Conservation (phyloP, 1,140 invertebrate species). For the Calliopsis andreniformis region DNA sequence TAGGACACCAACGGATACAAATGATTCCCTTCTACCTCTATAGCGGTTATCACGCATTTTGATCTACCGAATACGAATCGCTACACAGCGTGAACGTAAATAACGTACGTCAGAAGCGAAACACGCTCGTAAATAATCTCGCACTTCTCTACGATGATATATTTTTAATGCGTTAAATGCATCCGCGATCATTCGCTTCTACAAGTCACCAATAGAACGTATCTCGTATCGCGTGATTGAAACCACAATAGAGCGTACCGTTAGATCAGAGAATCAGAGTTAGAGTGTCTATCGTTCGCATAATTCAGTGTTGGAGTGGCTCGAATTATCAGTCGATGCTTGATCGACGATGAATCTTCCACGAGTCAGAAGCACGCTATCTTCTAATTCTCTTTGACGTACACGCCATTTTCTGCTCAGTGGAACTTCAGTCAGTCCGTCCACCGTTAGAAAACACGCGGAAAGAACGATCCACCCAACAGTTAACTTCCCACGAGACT, state of each 20-base stretch:
- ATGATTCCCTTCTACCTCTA: not conserved
- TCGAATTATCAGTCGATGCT: conserved; percentile 1
- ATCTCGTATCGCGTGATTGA: too few relatives aligned
- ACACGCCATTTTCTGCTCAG: not conserved
- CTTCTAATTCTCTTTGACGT: not conserved
- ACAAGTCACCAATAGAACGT: too few relatives aligned
- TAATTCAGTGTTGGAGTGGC: too few relatives aligned
- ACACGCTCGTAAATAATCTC: not conserved
- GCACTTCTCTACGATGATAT: not conserved
- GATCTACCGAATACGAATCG: not conserved
- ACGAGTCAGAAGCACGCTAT: not conserved
- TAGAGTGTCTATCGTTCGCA: too few relatives aligned
- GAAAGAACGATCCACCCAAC: not conserved
- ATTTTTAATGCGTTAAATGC: not conserved
- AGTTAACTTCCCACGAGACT: not conserved
- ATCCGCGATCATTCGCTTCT: not conserved
- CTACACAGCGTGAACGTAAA: not conserved
- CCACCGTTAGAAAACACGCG: not conserved
- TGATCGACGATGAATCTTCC: not conserved
- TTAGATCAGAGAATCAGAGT: too few relatives aligned
- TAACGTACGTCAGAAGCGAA: not conserved
- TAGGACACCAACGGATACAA: not conserved
- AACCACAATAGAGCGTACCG: too few relatives aligned
- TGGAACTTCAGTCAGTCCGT: not conserved
- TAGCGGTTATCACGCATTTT: conserved; percentile 12